phyloP scores from a whole-genome alignment of 2,888 invertebrate species.

The Sympetrum striolatum region DNA sequence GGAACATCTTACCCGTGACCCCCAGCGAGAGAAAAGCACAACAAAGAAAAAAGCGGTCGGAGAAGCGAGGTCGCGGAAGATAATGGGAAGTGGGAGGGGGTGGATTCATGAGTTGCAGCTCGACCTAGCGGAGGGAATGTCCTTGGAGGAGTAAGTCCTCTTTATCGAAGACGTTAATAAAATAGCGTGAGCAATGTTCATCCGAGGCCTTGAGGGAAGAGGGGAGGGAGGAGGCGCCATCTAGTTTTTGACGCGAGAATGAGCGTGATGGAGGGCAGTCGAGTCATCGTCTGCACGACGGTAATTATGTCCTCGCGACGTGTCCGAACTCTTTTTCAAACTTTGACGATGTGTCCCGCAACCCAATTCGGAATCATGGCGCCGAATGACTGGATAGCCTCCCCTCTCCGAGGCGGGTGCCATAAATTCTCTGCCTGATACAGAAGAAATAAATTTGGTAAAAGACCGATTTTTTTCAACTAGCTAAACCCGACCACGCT shows the following conservation, averaged over 20 bases:
- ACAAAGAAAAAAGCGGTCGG: neutral
- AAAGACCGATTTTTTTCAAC: too few relatives aligned
- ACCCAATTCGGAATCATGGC: neutral
- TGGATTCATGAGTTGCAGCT: neutral
- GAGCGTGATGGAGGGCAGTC: neutral
- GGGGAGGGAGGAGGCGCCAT: neutral
- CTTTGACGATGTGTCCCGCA: neutral
- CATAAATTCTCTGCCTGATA: too few relatives aligned
- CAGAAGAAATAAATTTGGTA: too few relatives aligned
- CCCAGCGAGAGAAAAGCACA: neutral
- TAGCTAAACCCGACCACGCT: too few relatives aligned
- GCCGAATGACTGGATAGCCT: too few relatives aligned
- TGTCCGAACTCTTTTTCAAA: neutral
- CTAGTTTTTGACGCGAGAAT: neutral
- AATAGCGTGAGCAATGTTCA: constrained; percentile 16
- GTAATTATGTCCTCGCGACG: neutral
- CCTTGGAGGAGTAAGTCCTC: constrained; percentile 35
- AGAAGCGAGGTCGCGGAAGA: constrained; percentile 15
- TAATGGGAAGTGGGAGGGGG: neutral
- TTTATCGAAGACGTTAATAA: constrained; percentile 36
- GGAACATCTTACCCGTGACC: constrained; percentile 15
- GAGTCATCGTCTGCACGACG: neutral
- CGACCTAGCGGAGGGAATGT: constrained; percentile 11
- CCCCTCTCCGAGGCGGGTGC: too few relatives aligned
- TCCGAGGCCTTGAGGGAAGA: neutral